Conservation (phyloP, 92 coral and sea anemone genomes). For the Paramuricea clavata region DNA sequence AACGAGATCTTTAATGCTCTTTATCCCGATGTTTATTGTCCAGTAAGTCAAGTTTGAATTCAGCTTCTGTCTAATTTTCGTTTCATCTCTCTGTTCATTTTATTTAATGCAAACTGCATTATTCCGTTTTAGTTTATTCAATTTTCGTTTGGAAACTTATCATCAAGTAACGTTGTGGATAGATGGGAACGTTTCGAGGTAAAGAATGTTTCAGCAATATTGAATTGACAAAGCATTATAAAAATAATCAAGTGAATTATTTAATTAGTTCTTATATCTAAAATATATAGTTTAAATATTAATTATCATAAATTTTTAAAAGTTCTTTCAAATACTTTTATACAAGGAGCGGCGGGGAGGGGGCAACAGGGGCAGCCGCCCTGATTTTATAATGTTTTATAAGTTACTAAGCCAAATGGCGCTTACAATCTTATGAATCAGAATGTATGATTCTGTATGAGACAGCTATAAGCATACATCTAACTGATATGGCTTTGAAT, state of each 20-base stretch:
- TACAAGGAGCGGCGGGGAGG: too few species aligned
- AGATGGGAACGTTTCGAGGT: slow-evolving; percentile 32
- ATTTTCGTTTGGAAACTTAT: slow-evolving; percentile 36
- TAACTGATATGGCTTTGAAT: too few species aligned
- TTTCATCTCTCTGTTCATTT: neutral
- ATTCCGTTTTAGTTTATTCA: slow-evolving; percentile 29
- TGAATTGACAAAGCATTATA: neutral
- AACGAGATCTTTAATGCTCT: slow-evolving; percentile 54
- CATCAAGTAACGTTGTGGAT: slow-evolving; percentile 31
- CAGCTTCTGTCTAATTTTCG: neutral
- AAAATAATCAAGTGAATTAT: neutral
- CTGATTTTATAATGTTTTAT: too few species aligned
- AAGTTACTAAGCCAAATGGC: too few species aligned
- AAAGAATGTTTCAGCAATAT: neutral
- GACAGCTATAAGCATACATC: too few species aligned
- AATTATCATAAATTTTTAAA: too few species aligned
- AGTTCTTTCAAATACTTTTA: too few species aligned
- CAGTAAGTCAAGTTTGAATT: slow-evolving; percentile 32
- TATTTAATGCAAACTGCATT: neutral
- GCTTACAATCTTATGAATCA: too few species aligned
- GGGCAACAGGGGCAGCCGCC: too few species aligned
- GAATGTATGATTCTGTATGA: too few species aligned
- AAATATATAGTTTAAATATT: too few species aligned
- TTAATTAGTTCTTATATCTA: too few species aligned
- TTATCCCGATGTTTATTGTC: slow-evolving; percentile 54